Base-by-base conservation (phyloP, 2,888 invertebrate species). In the Drosophila multiciliata region DNA sequence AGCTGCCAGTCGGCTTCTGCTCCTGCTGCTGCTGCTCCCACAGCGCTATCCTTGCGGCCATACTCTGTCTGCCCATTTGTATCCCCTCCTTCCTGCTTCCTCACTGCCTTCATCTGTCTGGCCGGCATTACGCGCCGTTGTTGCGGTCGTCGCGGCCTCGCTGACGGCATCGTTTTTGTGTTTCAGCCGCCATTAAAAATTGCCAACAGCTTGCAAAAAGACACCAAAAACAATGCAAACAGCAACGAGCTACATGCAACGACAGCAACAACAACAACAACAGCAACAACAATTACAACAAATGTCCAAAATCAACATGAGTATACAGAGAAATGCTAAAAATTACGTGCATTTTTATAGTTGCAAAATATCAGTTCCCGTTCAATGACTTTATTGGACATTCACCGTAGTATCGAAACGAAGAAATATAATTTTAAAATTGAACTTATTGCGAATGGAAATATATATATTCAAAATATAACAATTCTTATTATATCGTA, bases 181-280 rank as follows among this genome's bases (percentile, higher is more conserved):
- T 71, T 67, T 66, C 72, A 74, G 75, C 50, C 73, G 73, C 81
- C 83, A 83, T 86, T 84, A 86, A 84, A 84, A 83, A 77, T 75
- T 60, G 63, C 72, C 81, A 82, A 71, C 82, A 77, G 82, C 75
- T 79, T 72, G 79, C 62, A 76, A 70, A 81, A 75, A 59, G 45
- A 58, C 11, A 33, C 67, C 66, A 62, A 72, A 55, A 72, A 67
- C 72, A 75, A 75, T 67, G 54, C 65, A 66, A 76, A 70, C 59
- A 77, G 58, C 45, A 73, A 32, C 60, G 57, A 52, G 57, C 52
- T 35, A 70, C 63, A 60, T 23, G 59, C 54, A 42, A 40, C 58
- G 35, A 36, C 57, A 61, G 29, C 50, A 58, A 12, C 48, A 53
- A 50, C 66, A 63, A 45, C 38, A 36, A 38, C 54, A 66, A 45